A percentile compares a stretch with the other conserved stretches of the same genome.
Conservation (phyloP, 1,140 invertebrate species). For the Euura saliciscinereae region DNA sequence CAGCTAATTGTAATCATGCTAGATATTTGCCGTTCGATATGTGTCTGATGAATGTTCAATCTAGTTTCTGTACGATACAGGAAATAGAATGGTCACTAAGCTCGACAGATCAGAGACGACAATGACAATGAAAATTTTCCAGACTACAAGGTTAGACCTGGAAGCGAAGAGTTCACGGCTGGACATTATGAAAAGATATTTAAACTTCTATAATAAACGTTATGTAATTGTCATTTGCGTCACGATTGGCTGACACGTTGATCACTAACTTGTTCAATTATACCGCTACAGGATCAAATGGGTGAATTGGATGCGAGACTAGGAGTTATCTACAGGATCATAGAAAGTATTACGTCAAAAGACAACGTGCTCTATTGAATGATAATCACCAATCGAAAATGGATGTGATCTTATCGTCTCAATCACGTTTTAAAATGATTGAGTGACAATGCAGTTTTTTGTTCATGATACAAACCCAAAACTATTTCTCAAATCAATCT, state of each 20-base stretch:
- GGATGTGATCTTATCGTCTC: too few relatives aligned
- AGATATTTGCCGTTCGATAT: too few relatives aligned
- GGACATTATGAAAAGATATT: neutral
- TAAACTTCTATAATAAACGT: neutral
- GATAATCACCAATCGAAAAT: too few relatives aligned
- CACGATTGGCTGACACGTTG: neutral
- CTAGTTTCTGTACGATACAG: too few relatives aligned
- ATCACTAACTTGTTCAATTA: conserved; percentile 3
- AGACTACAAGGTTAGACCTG: neutral
- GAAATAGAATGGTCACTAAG: too few relatives aligned
- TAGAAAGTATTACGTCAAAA: neutral
- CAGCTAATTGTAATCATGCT: too few relatives aligned
- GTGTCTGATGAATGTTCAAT: too few relatives aligned
- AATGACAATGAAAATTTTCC: too few relatives aligned
- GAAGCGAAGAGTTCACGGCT: neutral
- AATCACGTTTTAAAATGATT: too few relatives aligned
- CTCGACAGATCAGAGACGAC: too few relatives aligned
- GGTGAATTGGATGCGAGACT: neutral
- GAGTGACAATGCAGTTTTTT: neutral
- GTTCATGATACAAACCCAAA: neutral
- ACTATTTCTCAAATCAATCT: neutral
- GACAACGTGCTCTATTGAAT: neutral
- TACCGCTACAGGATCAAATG: neutral
- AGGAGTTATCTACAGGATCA: neutral
- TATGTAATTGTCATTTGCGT: conserved; percentile 3